Conservation (phyloP, 64 coral and sea anemone genomes). For the Hydrozoanthus tunicans region DNA sequence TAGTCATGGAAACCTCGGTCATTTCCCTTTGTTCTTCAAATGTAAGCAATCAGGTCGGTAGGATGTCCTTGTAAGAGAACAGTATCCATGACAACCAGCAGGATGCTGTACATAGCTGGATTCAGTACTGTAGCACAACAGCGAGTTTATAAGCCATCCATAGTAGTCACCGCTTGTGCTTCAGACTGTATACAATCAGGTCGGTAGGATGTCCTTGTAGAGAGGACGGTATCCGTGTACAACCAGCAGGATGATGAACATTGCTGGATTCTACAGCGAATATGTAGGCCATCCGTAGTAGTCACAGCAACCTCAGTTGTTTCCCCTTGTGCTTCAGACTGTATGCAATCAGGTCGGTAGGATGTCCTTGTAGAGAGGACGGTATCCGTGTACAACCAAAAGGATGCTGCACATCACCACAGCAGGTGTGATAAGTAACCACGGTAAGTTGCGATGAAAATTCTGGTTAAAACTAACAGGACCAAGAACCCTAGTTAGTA, state of each 20-base stretch:
- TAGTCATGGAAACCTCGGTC: background rate
- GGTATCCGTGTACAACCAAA: constrained; percentile 9
- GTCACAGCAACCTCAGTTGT: background rate
- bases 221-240: background rate
- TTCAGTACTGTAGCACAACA: too few species aligned
- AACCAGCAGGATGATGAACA: background rate
- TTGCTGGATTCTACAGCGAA: background rate
- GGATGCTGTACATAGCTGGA: too few species aligned
- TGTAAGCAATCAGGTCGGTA: background rate
- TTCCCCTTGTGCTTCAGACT: background rate
- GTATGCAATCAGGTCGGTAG: constrained; percentile 4
- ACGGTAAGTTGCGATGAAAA: constrained; percentile 2
- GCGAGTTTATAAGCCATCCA: background rate
- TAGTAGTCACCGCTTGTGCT: background rate
- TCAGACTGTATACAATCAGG: background rate
- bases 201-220: background rate
- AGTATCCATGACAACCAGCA: background rate
- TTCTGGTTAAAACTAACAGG: constrained; percentile 29
- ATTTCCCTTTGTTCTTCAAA: background rate
- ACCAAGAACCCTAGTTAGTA: too few species aligned
- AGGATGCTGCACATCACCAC: background rate
- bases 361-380: background rate
- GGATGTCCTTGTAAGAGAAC: background rate
- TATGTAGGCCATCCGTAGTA: background rate
- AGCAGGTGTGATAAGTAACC: constrained; percentile 17